Percentiles rank a stretch among this genome's conserved stretches.
Evolutionary conservation across 2,113 vertebrate genomes (phyloP).

Genomic region (Gopherus flavomarginatus): DNA sequence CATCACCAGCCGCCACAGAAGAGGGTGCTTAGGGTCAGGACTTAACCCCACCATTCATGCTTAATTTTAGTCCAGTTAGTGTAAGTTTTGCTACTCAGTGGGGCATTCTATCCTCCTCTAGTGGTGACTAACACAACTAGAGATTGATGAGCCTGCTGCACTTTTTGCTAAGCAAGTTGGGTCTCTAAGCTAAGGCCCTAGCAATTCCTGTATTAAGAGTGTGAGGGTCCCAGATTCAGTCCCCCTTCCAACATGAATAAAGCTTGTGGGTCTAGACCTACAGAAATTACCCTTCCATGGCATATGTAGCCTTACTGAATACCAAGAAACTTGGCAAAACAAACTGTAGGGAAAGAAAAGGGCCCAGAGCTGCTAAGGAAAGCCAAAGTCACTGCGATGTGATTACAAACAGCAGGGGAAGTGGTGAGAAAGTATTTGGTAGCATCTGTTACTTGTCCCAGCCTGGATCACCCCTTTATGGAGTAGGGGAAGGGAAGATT

Average conservation of each 20-base stretch:
- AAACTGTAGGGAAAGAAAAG: background rate
- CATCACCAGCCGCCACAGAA: background rate
- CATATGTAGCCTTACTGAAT: background rate
- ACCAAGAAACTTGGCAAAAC: background rate
- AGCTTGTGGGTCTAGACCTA: background rate
- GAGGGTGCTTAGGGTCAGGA: background rate
- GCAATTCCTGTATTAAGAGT: background rate
- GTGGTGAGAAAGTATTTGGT: background rate
- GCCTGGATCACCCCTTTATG: background rate
- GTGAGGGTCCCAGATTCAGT: background rate
- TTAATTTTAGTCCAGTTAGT: background rate
- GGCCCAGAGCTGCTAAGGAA: background rate
- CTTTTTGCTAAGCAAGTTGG: background rate
- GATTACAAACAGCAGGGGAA: background rate
- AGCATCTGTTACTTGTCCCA: background rate
- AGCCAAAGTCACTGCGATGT: background rate
- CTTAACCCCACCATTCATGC: background rate
- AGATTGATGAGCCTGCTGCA: background rate
- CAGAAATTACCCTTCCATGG: background rate
- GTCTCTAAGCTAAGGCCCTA: background rate
- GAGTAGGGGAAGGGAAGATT: background rate
- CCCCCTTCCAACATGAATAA: background rate
- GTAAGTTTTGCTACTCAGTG: background rate
- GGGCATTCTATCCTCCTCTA: background rate
- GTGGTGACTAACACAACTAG: background rate